A percentile compares a stretch with the other conserved stretches of the same genome.
phyloP scores from a whole-genome alignment of 92 coral and sea anemone genomes.

The Muricea muricata region DNA sequence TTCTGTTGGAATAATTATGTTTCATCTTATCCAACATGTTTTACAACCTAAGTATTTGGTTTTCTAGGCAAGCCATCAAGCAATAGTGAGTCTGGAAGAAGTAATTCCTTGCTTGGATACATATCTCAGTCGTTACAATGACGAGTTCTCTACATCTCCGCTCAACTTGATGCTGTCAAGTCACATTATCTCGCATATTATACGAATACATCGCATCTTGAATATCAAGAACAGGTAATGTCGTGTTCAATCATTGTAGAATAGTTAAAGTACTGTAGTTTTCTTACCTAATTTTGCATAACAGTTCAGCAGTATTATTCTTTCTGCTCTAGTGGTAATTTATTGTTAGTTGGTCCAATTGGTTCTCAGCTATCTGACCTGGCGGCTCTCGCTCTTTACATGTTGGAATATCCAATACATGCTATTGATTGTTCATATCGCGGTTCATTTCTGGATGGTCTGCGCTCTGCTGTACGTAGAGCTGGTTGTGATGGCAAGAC shows the following conservation, averaged over 20 bases:
- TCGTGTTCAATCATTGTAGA: not conserved
- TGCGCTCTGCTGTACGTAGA: conserved; percentile 95
- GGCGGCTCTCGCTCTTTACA: conserved; percentile 85
- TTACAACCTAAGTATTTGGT: not conserved
- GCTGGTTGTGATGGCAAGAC: conserved; percentile 99
- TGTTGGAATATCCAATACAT: conserved; percentile 91
- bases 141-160: conserved; percentile 81
- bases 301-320: too few species aligned
- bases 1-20: too few species aligned
- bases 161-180: conserved; percentile 84
- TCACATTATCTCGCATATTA: conserved; percentile 90
- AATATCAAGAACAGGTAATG: conserved; percentile 88
- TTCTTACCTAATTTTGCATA: too few species aligned
- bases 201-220: conserved; percentile 87
- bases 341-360: conserved; percentile 87
- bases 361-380: conserved; percentile 87
- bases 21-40: too few species aligned
- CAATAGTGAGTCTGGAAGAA: conserved; percentile 75
- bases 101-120: conserved; percentile 84
- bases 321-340: conserved; percentile 75
- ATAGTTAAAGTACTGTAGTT: too few species aligned
- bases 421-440: conserved; percentile 89
- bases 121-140: conserved; percentile 84
- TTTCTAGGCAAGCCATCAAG: conserved; percentile 70
- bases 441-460: conserved; percentile 92